A percentile compares a stretch with the other conserved stretches of the same genome.
These are phyloP conservation scores for Andinoacara biseriatus DNA, from an alignment of 2,113 vertebrate genomes.

Conservation along the genomic window DNA sequence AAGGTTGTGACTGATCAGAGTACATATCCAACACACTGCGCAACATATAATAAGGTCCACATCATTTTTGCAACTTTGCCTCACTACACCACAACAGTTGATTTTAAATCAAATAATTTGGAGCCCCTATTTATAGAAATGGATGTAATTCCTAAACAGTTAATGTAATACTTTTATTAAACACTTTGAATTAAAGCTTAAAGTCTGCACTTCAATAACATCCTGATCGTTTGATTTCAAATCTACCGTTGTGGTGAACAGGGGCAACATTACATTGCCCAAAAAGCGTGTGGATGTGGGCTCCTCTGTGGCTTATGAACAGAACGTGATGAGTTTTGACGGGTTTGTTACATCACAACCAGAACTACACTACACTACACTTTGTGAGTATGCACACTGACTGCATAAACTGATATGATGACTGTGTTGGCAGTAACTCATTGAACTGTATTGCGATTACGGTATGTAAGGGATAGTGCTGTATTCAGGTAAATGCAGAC, in stretches of 20 bases:
- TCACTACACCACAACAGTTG: background rate
- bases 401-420: background rate
- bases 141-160: background rate
- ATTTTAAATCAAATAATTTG: background rate
- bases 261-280: background rate
- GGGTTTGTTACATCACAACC: background rate
- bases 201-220: background rate
- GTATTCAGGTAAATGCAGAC: constrained; percentile 27
- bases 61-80: background rate
- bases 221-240: background rate
- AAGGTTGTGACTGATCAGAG: background rate
- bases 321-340: background rate
- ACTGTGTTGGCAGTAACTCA: constrained; percentile 2
- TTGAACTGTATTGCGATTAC: constrained; percentile 1
- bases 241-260: background rate
- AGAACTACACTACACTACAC: background rate
- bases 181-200: background rate
- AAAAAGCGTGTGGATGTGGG: no score
- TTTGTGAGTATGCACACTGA: background rate
- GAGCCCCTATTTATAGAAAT: background rate
- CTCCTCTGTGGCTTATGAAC: background rate
- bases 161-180: background rate
- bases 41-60: background rate
- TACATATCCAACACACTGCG: background rate
- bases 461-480: constrained; percentile 11